Base-by-base conservation (phyloP, 1,140 invertebrate species). In the Augochlora pura region DNA sequence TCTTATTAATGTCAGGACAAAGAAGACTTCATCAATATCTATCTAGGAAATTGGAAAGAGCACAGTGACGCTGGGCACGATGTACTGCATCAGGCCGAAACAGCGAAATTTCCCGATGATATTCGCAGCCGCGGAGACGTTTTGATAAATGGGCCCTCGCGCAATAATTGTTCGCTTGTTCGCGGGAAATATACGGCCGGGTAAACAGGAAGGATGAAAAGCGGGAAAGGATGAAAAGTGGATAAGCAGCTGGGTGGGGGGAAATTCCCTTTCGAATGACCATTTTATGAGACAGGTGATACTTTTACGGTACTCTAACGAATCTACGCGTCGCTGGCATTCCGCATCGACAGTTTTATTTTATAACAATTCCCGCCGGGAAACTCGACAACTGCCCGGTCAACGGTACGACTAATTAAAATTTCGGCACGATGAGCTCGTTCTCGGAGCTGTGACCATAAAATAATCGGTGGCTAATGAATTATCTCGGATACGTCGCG, bases 131-230 rank as follows among this genome's bases (percentile, higher is more conserved):
- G 8, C 21, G 21, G 38, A 57, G 73, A 76, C 73, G 23, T 49
- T 68, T 76, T 68, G 65, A 76, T 60, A 76, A 76, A 68, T 68
- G 73, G 72, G n/a, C n/a, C 10, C 52, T 21, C 32, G 71, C 25
- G 62, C 63, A 57, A 66, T 75, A 66, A 75, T 75, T 75, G 72
- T 57, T 57, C 25, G 25, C 39, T 75, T 66, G 72, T 57, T 57
- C 21, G 21, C 39, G 54, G 64, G 21, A 68, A 68, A 68, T 76
- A 23, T 68, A 76, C 73, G 64, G 27, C 52, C n/a, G 54, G 64
- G 64, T 76, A 68, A 76, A 46, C 52, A 59, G 21, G 39, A 23
- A 9, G 14, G n/a, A 74, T 65, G 72, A 57, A 74, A 65, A 32
- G 21, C 1, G 12, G 39, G 18, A 23, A 16, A 8, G 18, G 38